A percentile compares a stretch with the other conserved stretches of the same genome.
These are phyloP conservation scores for Crotalus tigris DNA, from an alignment of 2,113 vertebrate species.

Conservation along the genomic window DNA sequence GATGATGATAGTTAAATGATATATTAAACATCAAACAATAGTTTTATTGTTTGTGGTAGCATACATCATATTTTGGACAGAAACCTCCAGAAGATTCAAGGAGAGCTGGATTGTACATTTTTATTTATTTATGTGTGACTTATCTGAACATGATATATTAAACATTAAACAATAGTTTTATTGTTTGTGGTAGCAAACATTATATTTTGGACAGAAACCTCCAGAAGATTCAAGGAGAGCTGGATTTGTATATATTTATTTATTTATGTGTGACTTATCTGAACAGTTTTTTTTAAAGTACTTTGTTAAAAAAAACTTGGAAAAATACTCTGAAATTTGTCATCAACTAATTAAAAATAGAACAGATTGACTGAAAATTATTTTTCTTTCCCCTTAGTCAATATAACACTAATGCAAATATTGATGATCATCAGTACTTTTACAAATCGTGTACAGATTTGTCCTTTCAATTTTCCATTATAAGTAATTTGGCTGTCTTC, in stretches of 20 bases:
- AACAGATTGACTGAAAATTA: not conserved
- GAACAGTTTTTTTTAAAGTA: not conserved
- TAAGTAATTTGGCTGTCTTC: not conserved
- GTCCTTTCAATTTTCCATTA: not conserved
- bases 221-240: not conserved
- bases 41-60: not conserved
- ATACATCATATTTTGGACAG: not conserved
- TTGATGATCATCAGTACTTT: not conserved
- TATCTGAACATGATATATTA: not conserved
- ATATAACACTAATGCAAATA: not conserved
- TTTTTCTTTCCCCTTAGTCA: not conserved
- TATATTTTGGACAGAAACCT: not conserved
- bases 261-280: not conserved
- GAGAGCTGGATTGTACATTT: not conserved
- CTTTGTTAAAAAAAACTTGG: not conserved
- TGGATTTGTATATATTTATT: not conserved
- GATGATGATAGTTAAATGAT: not conserved
- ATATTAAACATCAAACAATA: not conserved
- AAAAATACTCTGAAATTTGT: not conserved
- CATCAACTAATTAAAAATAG: not conserved
- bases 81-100: not conserved
- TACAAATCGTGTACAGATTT: not conserved
- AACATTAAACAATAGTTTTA: not conserved
- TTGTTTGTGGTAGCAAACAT: not conserved
- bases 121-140: not conserved